Evolutionary conservation across 2,888 invertebrate genomes (phyloP).

Genomic region (Cosmia pyralina): DNA sequence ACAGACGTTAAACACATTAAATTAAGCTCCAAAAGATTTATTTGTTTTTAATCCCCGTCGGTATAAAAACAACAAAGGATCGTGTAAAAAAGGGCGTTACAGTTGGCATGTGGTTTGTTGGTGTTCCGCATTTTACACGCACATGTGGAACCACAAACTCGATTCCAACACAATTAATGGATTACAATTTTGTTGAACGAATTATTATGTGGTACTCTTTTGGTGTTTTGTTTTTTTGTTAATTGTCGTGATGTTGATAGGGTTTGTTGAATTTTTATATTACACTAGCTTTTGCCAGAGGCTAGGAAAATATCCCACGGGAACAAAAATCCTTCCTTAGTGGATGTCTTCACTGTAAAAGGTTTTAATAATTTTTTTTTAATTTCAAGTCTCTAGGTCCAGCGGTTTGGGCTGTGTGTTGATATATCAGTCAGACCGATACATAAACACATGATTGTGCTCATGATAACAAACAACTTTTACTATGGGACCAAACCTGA

Average conservation of each 20-base stretch:
- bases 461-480: too few species aligned
- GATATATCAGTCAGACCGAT: too few species aligned
- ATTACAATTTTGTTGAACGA: conserved; percentile 25
- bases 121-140: conserved; percentile 34
- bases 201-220: conserved; percentile 9
- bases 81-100: conserved; percentile 34
- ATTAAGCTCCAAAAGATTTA: conserved; percentile 22
- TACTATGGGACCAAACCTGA: too few species aligned
- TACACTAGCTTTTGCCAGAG: too few species aligned
- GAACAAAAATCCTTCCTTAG: too few species aligned
- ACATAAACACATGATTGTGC: too few species aligned
- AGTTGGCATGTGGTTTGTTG: conserved; percentile 33
- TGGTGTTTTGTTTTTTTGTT: not conserved
- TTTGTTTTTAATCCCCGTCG: conserved; percentile 32
- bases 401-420: too few species aligned
- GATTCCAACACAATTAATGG: conserved; percentile 35
- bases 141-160: conserved; percentile 35
- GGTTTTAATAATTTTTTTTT: too few species aligned
- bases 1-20: conserved; percentile 17
- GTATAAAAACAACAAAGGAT: conserved; percentile 16
- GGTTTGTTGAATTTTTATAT: not conserved
- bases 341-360: too few species aligned
- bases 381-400: too few species aligned
- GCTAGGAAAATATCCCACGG: too few species aligned
- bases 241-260: not conserved